phyloP scores from a whole-genome alignment of 2,888 invertebrate genomes.

The Pardosa pseudoannulata region DNA sequence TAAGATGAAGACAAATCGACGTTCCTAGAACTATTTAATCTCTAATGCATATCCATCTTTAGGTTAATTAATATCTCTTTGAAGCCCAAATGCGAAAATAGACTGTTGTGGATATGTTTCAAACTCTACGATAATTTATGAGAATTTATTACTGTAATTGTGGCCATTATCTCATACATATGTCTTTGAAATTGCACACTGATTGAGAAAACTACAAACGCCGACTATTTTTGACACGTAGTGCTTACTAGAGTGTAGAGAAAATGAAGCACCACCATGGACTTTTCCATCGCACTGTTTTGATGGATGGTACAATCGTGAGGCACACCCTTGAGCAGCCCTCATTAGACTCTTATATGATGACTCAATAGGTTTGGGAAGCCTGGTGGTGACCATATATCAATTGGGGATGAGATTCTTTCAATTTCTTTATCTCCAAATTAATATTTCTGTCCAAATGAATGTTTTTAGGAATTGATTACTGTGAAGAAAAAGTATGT shows the following conservation, averaged over 20 bases:
- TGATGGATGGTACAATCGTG: constrained; percentile 62
- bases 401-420: constrained; percentile 39
- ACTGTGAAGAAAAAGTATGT: too few relatives aligned
- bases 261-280: constrained; percentile 3
- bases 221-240: constrained; percentile 1
- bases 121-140: constrained; percentile 13
- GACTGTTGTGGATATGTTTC: constrained; percentile 1
- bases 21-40: not conserved
- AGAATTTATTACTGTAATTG: constrained; percentile 17
- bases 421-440: constrained; percentile 23
- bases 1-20: not conserved
- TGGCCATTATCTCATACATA: constrained; percentile 1
- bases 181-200: constrained; percentile 18
- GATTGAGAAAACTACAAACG: constrained; percentile 25
- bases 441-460: constrained; percentile 40
- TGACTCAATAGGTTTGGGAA: constrained; percentile 50
- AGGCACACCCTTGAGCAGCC: constrained; percentile 57
- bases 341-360: constrained; percentile 48
- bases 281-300: not conserved
- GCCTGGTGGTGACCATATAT: constrained; percentile 25
- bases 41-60: not conserved
- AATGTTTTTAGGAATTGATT: too few relatives aligned
- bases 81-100: not conserved
- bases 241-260: constrained; percentile 13
- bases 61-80: constrained; percentile 14